phyloP scores from a whole-genome alignment of 2,888 invertebrate genomes.

The Caenorhabditis sp. region DNA sequence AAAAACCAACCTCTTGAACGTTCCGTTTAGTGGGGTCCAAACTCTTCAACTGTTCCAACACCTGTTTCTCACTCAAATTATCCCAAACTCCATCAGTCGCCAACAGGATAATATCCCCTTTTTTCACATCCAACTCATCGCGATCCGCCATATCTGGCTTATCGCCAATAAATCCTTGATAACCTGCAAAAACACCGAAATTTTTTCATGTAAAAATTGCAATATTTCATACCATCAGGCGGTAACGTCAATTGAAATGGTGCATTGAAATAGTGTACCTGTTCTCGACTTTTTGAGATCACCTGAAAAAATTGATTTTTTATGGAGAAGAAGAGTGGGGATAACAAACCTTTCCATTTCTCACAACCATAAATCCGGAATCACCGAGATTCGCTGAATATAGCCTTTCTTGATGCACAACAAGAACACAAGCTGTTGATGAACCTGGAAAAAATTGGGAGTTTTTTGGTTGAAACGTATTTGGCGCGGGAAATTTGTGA shows the following conservation, averaged over 20 bases:
- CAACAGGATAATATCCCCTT: slow-evolving; percentile 59
- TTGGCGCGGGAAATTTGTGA: neutral
- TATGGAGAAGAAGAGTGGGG: too few relatives aligned
- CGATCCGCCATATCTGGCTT: slow-evolving; percentile 64
- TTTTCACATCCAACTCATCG: slow-evolving; percentile 55
- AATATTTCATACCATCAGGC: slow-evolving; percentile 74
- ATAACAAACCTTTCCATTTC: slow-evolving; percentile 79
- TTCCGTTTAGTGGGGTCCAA: slow-evolving; percentile 40
- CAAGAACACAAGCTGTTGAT: slow-evolving; percentile 95
- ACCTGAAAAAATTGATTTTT: too few relatives aligned
- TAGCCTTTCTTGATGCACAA: slow-evolving; percentile 88
- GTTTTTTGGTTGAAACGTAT: neutral
- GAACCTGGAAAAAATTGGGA: slow-evolving; percentile 75
- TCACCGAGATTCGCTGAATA: slow-evolving; percentile 98
- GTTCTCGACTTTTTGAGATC: slow-evolving; percentile 91
- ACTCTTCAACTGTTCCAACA: slow-evolving; percentile 81
- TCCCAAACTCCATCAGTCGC: slow-evolving; percentile 99
- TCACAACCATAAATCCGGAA: slow-evolving; percentile 92
- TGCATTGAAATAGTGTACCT: slow-evolving; percentile 98
- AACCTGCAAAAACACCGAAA: slow-evolving; percentile 40
- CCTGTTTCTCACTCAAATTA: slow-evolving; percentile 89
- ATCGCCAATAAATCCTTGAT: slow-evolving; percentile 65
- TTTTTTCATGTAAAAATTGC: neutral
- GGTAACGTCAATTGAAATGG: slow-evolving; percentile 95
- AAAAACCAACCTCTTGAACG: slow-evolving; percentile 46